A percentile compares a stretch with the other conserved stretches of the same genome.
phyloP scores from a whole-genome alignment of 2,113 vertebrate genomes.

The Leucoraja erinaceus region DNA sequence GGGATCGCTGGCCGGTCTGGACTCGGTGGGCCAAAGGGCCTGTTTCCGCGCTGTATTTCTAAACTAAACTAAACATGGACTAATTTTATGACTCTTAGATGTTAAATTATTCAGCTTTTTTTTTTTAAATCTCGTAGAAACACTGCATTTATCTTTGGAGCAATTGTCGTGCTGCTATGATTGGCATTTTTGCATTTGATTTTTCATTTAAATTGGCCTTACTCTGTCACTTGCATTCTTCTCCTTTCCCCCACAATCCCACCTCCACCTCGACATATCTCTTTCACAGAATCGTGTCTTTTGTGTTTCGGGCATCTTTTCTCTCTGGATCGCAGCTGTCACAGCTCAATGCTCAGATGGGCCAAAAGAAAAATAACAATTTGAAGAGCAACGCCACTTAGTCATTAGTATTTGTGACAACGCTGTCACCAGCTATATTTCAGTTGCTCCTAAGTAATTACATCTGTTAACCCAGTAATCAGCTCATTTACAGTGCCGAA shows the following conservation, averaged over 20 bases:
- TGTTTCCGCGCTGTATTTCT: too few species aligned
- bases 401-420: slow-evolving; percentile 29
- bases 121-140: too few species aligned
- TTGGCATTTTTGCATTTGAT: background rate
- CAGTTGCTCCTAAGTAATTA: slow-evolving; percentile 27
- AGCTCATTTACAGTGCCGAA: background rate
- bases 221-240: background rate
- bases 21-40: too few species aligned
- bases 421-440: slow-evolving; percentile 6
- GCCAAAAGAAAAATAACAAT: slow-evolving; percentile 1
- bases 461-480: slow-evolving; percentile 3
- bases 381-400: background rate
- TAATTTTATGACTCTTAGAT: background rate
- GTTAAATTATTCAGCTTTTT: background rate
- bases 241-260: background rate
- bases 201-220: background rate
- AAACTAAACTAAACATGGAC: too few species aligned
- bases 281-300: background rate
- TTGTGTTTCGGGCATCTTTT: background rate
- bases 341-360: background rate
- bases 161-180: background rate
- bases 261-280: background rate
- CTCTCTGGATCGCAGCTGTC: background rate
- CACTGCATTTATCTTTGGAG: background rate
- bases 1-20: too few species aligned